These are phyloP conservation scores for Crepidodera aurea DNA, from an alignment of 2,888 invertebrate species.

Conservation along the genomic window DNA sequence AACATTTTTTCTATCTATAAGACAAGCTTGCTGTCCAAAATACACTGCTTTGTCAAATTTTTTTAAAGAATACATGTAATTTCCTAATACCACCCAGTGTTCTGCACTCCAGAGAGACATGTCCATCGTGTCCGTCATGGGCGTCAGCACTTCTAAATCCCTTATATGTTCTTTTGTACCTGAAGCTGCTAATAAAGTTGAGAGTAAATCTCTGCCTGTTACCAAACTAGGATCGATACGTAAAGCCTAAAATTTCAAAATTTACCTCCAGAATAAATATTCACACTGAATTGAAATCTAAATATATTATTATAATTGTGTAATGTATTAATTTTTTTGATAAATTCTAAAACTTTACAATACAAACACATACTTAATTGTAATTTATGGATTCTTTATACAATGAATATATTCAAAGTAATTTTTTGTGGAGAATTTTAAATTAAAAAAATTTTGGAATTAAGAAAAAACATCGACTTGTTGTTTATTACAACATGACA, in stretches of 20 bases:
- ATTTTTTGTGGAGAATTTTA: too few relatives aligned
- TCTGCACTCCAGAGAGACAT: slow-evolving; percentile 62
- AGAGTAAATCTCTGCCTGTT: slow-evolving; percentile 53
- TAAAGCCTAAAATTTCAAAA: slow-evolving; percentile 46
- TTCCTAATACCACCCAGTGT: slow-evolving; percentile 81
- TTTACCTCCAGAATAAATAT: too few relatives aligned
- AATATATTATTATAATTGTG: neutral
- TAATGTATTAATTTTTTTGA: too few relatives aligned
- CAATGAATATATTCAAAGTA: too few relatives aligned
- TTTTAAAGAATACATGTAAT: slow-evolving; percentile 70
- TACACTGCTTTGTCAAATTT: slow-evolving; percentile 75
- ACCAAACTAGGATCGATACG: slow-evolving; percentile 52
- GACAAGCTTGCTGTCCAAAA: slow-evolving; percentile 76
- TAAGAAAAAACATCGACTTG: too few relatives aligned
- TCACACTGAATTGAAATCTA: neutral
- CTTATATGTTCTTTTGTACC: slow-evolving; percentile 54
- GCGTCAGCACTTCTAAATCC: slow-evolving; percentile 51
- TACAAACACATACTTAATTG: too few relatives aligned
- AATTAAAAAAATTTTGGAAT: too few relatives aligned
- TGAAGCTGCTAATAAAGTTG: slow-evolving; percentile 52
- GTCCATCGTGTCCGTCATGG: slow-evolving; percentile 53
- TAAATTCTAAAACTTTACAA: too few relatives aligned
- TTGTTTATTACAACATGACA: too few relatives aligned
- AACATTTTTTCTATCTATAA: slow-evolving; percentile 67
- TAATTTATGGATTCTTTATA: too few relatives aligned